Conservation (phyloP, 2,113 vertebrate genomes). For the Myrmophylax atrothorax region DNA sequence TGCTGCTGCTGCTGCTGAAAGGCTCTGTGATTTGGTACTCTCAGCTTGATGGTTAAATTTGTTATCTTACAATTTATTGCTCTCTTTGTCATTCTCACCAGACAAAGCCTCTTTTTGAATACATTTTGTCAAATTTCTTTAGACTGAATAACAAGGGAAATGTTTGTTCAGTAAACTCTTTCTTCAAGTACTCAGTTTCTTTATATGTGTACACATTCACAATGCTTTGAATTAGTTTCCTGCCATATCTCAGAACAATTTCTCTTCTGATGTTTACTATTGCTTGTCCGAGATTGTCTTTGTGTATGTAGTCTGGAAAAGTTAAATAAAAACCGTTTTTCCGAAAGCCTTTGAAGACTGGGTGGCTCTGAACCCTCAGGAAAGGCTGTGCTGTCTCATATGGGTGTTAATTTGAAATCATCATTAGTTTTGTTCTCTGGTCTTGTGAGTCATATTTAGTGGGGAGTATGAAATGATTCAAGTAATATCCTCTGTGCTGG, state of each 20-base stretch:
- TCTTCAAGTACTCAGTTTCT: neutral
- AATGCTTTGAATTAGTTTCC: neutral
- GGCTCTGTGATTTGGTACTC: neutral
- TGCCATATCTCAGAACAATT: neutral
- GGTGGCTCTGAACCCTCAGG: neutral
- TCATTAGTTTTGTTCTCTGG: neutral
- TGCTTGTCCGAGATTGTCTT: neutral
- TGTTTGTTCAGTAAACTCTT: slow-evolving; percentile 9
- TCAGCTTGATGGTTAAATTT: neutral
- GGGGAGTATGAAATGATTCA: neutral
- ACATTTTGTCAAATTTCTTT: neutral
- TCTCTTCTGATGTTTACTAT: neutral
- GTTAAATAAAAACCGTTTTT: neutral
- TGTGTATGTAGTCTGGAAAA: neutral
- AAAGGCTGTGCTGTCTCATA: neutral
- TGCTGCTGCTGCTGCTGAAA: neutral
- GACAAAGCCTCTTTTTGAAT: neutral
- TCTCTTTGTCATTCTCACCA: neutral
- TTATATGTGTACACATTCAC: neutral
- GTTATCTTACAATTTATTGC: neutral
- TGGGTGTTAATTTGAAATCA: neutral
- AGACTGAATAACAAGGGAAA: neutral
- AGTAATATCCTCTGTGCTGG: neutral
- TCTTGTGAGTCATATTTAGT: neutral
- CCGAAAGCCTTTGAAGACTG: neutral